These are phyloP conservation scores for Solenopsis invicta DNA, from an alignment of 1,140 invertebrate species.

Conservation along the genomic window DNA sequence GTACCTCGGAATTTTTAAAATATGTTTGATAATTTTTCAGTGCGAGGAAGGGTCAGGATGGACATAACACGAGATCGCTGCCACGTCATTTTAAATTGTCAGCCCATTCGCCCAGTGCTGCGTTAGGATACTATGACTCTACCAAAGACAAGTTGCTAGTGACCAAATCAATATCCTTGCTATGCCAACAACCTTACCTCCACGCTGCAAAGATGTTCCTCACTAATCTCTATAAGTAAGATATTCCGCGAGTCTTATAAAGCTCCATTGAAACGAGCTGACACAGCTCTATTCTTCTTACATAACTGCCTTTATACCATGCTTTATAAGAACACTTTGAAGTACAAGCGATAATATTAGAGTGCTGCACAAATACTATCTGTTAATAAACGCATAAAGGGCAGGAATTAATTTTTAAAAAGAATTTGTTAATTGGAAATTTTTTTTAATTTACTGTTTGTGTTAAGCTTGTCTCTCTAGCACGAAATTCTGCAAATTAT, in stretches of 20 bases:
- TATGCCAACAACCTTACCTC: slow-evolving; percentile 96
- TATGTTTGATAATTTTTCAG: slow-evolving; percentile 82
- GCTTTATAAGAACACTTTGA: background rate
- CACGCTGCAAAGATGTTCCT: slow-evolving; percentile 94
- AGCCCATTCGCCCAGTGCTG: slow-evolving; percentile 91
- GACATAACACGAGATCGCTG: slow-evolving; percentile 92
- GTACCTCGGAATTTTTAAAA: background rate
- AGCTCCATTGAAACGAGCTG: slow-evolving; percentile 5
- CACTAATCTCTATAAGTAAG: slow-evolving; percentile 94
- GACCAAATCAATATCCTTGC: slow-evolving; percentile 97
- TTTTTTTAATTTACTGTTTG: background rate
- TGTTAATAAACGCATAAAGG: background rate
- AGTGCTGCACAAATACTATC: background rate
- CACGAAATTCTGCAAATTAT: background rate
- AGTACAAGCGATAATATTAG: background rate
- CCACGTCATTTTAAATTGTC: slow-evolving; percentile 96
- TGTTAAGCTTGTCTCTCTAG: background rate
- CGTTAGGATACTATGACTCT: slow-evolving; percentile 96
- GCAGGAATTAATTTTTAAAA: background rate
- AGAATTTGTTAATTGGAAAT: background rate
- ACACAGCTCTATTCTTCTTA: slow-evolving; percentile 3
- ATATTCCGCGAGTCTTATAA: slow-evolving; percentile 42
- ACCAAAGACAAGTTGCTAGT: slow-evolving; percentile 97
- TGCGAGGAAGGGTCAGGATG: slow-evolving; percentile 87
- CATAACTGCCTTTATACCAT: background rate